phyloP scores from a whole-genome alignment of 2,797 vertebrate genomes.

The Podarcis lilfordi region DNA sequence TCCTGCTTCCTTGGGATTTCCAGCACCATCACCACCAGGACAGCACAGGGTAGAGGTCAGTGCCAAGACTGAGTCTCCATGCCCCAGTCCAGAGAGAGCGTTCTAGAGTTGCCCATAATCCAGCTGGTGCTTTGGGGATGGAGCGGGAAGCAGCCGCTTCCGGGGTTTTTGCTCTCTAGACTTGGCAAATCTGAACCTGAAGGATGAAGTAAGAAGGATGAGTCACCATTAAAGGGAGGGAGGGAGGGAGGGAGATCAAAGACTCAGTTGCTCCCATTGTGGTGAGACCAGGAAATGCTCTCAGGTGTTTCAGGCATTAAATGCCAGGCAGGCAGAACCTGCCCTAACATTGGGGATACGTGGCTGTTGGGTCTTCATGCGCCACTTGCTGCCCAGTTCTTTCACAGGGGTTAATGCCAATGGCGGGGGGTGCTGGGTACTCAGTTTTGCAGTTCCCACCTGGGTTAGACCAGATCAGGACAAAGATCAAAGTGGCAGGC shows the following conservation, averaged over 20 bases:
- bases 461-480: not conserved
- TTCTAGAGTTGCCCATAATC: too few relatives aligned
- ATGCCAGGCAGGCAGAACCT: too few relatives aligned
- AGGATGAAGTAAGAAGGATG: not conserved
- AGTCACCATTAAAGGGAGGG: not conserved
- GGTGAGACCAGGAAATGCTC: not conserved
- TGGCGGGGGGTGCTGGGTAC: too few relatives aligned
- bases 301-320: too few relatives aligned
- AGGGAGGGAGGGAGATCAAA: not conserved
- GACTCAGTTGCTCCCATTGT: not conserved
- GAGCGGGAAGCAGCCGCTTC: not conserved
- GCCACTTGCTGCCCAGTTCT: not conserved
- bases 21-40: not conserved
- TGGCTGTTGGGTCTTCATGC: not conserved
- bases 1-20: too few relatives aligned
- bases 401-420: not conserved
- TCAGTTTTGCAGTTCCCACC: not conserved
- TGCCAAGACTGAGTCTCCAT: not conserved
- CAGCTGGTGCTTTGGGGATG: not conserved
- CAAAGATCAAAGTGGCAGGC: not conserved
- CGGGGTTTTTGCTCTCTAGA: not conserved
- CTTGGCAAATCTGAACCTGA: not conserved
- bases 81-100: not conserved
- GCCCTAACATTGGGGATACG: not conserved
- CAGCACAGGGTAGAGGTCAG: not conserved